phyloP scores from a whole-genome alignment of 2,113 vertebrate species.

The Promerops cafer region DNA sequence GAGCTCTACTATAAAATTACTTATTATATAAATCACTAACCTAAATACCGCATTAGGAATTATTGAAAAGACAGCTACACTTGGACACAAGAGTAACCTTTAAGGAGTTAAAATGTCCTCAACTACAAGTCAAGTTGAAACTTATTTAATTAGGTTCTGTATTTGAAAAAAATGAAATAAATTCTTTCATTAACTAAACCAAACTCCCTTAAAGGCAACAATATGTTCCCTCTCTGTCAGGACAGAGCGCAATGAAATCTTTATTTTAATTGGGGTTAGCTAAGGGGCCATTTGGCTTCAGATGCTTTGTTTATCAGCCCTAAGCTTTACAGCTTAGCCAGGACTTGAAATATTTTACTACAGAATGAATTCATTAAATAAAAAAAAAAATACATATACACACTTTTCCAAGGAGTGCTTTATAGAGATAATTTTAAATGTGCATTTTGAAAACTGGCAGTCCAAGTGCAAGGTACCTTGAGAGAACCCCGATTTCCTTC shows the following conservation, averaged over 20 bases:
- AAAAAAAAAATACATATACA: neutral
- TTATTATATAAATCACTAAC: neutral
- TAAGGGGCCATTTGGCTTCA: constrained; percentile 77
- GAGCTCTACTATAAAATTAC: neutral
- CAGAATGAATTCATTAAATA: constrained; percentile 50
- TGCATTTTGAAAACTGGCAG: constrained; percentile 19
- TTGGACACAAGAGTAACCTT: constrained; percentile 47
- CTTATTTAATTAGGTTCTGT: constrained; percentile 77
- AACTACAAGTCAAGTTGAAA: constrained; percentile 73
- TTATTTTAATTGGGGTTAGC: constrained; percentile 84
- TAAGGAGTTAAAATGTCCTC: constrained; percentile 70
- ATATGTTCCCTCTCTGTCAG: constrained; percentile 80
- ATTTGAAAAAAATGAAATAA: constrained; percentile 68
- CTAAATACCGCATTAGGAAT: neutral
- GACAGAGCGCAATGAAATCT: constrained; percentile 77
- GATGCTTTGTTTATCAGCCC: constrained; percentile 78
- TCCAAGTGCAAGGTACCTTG: neutral
- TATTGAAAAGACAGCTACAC: neutral
- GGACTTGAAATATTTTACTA: constrained; percentile 72
- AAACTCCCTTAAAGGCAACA: constrained; percentile 84
- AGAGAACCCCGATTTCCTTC: neutral
- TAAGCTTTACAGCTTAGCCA: constrained; percentile 73
- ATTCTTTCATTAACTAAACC: constrained; percentile 79
- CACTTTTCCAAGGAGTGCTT: constrained; percentile 19
- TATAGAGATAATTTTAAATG: neutral